phyloP scores from a whole-genome alignment of 2,888 invertebrate genomes.

The Metopia argyrocephala region DNA sequence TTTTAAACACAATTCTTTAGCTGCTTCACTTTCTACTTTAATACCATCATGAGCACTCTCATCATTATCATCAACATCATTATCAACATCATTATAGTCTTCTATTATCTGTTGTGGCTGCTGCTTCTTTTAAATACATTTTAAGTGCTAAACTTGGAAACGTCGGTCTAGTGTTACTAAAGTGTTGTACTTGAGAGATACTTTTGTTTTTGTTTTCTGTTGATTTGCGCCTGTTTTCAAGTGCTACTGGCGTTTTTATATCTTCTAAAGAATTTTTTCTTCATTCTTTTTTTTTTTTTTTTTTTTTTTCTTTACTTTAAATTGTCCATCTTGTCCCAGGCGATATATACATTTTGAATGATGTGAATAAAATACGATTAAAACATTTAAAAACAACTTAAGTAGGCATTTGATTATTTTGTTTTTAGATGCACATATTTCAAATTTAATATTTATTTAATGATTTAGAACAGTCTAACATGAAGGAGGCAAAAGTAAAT shows the following conservation, averaged over 20 bases:
- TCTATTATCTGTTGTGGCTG: not conserved
- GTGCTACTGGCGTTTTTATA: constrained; percentile 65
- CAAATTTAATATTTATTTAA: constrained; percentile 33
- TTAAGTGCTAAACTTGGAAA: constrained; percentile 63
- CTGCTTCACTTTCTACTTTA: not conserved
- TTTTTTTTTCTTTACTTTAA: not conserved
- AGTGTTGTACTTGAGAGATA: constrained; percentile 50
- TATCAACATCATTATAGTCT: not conserved
- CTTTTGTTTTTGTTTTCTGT: constrained; percentile 24
- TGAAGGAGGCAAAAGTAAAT: too few relatives aligned
- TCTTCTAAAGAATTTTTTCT: not conserved
- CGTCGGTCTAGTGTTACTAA: constrained; percentile 56
- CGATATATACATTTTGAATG: constrained; percentile 41
- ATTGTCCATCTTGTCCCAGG: constrained; percentile 5
- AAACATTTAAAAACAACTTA: constrained; percentile 34
- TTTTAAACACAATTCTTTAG: constrained; percentile 51
- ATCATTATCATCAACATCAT: not conserved
- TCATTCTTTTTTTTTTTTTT: not conserved
- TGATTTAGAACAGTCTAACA: too few relatives aligned
- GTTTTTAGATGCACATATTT: constrained; percentile 30
- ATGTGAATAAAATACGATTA: constrained; percentile 55
- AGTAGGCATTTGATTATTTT: constrained; percentile 41
- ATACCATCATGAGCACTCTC: not conserved
- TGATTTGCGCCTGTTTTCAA: constrained; percentile 55
- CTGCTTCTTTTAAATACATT: constrained; percentile 43